Evolutionary conservation across 2,888 invertebrate species (phyloP).

Genomic region (Ornithoptera alexandrae): DNA sequence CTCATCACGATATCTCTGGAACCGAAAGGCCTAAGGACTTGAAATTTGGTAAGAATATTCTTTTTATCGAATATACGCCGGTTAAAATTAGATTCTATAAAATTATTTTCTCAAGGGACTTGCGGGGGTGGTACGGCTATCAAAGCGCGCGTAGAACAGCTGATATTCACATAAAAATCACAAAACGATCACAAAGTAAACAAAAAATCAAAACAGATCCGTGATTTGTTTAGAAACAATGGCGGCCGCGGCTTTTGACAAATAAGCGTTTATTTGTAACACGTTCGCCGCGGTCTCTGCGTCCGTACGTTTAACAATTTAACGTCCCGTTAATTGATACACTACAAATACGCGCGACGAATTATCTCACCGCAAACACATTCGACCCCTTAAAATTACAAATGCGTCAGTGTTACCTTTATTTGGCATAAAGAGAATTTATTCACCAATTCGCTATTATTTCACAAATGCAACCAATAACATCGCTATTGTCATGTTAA

Average conservation of each 20-base stretch:
- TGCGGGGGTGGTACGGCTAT: too few relatives aligned
- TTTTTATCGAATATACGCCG: too few relatives aligned
- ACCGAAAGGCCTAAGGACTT: too few relatives aligned
- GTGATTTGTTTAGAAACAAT: background rate
- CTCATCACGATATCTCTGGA: too few relatives aligned
- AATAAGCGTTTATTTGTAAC: background rate
- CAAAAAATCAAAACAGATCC: background rate
- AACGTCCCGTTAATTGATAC: constrained; percentile 17
- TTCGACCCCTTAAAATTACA: background rate
- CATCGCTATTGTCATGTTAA: background rate
- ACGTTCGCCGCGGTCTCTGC: constrained; percentile 12
- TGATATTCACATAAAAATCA: too few relatives aligned
- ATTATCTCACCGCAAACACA: constrained; percentile 19
- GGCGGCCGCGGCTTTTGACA: background rate
- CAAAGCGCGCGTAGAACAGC: too few relatives aligned
- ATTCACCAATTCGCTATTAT: background rate
- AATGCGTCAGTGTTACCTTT: background rate
- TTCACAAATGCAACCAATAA: background rate
- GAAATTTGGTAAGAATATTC: too few relatives aligned
- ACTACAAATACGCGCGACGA: constrained; percentile 16
- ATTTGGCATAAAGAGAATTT: background rate
- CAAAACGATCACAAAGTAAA: too few relatives aligned
- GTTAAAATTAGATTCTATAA: too few relatives aligned
- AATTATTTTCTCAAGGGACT: too few relatives aligned
- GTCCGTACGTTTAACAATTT: constrained; percentile 24